Evolutionary conservation across 1,140 invertebrate genomes (phyloP), one percentile per base, ranked within the genome.

Genomic region (Triops longicaudatus): DNA sequence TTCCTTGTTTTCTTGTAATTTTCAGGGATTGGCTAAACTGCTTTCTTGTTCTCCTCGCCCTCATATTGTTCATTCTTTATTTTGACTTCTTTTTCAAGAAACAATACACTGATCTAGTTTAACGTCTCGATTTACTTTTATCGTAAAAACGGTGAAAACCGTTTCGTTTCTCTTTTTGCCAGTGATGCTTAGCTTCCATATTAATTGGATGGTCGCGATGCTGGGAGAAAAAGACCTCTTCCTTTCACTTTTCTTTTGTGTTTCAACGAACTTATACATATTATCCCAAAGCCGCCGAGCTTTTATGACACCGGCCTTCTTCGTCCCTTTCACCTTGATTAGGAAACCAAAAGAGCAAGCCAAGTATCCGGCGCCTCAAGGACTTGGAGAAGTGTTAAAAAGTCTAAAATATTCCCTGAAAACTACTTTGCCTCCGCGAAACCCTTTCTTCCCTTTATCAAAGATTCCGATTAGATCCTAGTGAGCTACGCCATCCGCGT

Each of bases 1-100:
- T 1, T 85, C 92, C 41, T 93, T 90, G 82, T 91, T 37, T 37
- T 37, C 31, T 37, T 63, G n/a, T n/a, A 63, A 63, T 22, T 63
- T 63, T 63, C 50, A 63, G 50, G 50, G 31, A 37, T 37, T 37
- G 31, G 31, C 31, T 37, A 7, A 37, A 37, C 31, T 63, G 14
- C 50, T 22, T 63, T 63, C 17, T 63, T 63, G 14, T 22, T 14
- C 14, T 63, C 14, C 14, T 22, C 14, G 6, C 50, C 17, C 17
- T 63, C 17, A n/a, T 2, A n/a, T 63, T 63, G 2, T 63, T n/a
- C n/a, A n/a, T n/a, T 63, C 22, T 63, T 63, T 17, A 14, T 63
- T 6, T 17, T 63, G 14, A 14, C 50, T 5, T 63, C 6, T 22
- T 63, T 63, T 14, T 17, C 22, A 0, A 63, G 10, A n/a, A 6